Conservation (phyloP, 1,140 invertebrate species). For the Drosophila malerkotliana region DNA sequence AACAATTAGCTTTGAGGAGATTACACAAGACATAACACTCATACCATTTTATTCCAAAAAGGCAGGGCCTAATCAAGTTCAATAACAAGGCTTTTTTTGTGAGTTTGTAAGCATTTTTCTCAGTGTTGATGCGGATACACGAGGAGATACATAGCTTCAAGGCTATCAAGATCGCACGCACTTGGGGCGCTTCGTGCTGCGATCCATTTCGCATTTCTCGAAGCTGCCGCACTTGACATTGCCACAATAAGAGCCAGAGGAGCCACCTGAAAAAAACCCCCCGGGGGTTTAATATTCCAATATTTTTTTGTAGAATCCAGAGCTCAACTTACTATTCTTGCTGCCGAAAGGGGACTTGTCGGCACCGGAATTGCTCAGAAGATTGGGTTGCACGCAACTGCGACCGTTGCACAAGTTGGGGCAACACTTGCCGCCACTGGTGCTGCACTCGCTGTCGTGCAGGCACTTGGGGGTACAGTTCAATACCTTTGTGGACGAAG, state of each 20-base stretch:
- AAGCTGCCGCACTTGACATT: constrained; percentile 88
- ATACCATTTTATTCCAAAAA: not conserved
- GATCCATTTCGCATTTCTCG: constrained; percentile 88
- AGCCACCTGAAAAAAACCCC: constrained; percentile 81
- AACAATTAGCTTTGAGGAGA: too few species aligned
- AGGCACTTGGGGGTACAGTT: constrained; percentile 88
- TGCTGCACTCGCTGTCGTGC: constrained; percentile 87
- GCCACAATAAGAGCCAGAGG: constrained; percentile 86
- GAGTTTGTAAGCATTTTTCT: not conserved
- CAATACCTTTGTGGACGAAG: constrained; percentile 86
- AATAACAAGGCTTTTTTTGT: not conserved
- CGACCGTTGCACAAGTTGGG: constrained; percentile 88
- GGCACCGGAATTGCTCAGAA: constrained; percentile 64
- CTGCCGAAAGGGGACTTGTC: constrained; percentile 76
- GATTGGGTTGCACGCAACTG: constrained; percentile 86
- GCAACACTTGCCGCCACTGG: constrained; percentile 87
- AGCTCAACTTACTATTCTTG: constrained; percentile 70
- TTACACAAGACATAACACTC: too few species aligned
- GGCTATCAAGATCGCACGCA: constrained; percentile 85
- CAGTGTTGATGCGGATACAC: not conserved
- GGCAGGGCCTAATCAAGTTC: not conserved
- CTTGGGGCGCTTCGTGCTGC: constrained; percentile 87
- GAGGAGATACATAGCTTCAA: not conserved
- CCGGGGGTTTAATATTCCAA: not conserved
- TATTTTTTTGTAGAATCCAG: not conserved